These are phyloP conservation scores for Acleris literana DNA, from an alignment of 2,888 invertebrate species.

Conservation along the genomic window DNA sequence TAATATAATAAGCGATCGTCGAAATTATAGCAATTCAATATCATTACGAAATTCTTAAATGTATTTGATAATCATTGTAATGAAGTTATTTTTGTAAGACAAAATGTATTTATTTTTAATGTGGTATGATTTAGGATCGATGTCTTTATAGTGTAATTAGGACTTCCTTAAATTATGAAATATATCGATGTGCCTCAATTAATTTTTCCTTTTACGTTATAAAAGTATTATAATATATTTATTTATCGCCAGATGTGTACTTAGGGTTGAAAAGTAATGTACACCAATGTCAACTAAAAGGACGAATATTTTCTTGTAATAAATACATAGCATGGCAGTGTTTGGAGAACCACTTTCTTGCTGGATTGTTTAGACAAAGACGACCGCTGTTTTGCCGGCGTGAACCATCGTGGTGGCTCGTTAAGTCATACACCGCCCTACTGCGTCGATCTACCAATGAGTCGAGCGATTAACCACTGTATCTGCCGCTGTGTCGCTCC, in stretches of 20 bases:
- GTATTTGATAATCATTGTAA: conserved; percentile 13
- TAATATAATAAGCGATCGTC: conserved; percentile 2
- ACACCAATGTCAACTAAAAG: background rate
- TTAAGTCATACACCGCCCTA: too few species aligned
- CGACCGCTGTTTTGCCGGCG: too few species aligned
- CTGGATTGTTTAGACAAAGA: too few species aligned
- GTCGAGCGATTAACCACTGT: too few species aligned
- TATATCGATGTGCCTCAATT: conserved; percentile 34
- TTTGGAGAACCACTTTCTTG: too few species aligned
- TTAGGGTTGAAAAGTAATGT: conserved; percentile 41
- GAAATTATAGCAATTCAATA: conserved; percentile 7
- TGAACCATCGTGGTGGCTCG: too few species aligned
- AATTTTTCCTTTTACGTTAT: conserved; percentile 42
- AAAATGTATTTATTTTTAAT: conserved; percentile 34
- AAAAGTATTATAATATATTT: conserved; percentile 53
- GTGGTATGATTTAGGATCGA: conserved; percentile 31
- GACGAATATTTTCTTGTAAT: background rate
- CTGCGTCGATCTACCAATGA: too few species aligned
- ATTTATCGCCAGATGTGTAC: conserved; percentile 50
- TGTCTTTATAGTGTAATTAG: conserved; percentile 31
- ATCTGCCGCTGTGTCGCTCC: too few species aligned
- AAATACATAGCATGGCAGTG: too few species aligned
- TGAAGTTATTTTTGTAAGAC: conserved; percentile 30
- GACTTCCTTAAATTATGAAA: conserved; percentile 25
- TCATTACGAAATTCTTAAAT: conserved; percentile 3